Percentiles rank a stretch among this genome's conserved stretches.
Conservation (phyloP, 2,797 vertebrate species). For the Tapirus indicus region DNA sequence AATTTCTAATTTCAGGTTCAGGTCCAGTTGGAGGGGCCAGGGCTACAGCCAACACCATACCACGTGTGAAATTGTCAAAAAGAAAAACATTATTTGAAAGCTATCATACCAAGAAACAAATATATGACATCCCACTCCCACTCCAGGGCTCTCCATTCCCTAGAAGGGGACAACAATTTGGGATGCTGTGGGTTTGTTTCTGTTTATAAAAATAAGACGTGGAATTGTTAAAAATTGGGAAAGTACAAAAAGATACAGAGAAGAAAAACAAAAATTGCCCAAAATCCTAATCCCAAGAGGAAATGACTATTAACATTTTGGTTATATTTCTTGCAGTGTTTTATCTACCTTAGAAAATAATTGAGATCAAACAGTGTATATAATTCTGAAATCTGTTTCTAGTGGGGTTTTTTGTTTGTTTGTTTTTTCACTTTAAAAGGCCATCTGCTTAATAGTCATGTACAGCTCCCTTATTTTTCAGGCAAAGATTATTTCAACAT, state of each 20-base stretch:
- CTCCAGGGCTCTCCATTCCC: neutral
- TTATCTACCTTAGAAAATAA: slow-evolving; percentile 37
- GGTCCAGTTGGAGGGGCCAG: neutral
- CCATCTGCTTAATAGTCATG: slow-evolving; percentile 10
- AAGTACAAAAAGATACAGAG: neutral
- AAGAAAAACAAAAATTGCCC: neutral
- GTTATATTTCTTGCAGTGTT: neutral
- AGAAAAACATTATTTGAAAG: neutral
- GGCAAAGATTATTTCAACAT: slow-evolving; percentile 9
- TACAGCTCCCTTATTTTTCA: neutral
- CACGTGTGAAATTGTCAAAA: neutral
- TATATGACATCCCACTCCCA: neutral
- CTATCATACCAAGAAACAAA: neutral
- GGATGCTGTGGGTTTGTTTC: neutral
- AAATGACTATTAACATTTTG: slow-evolving; percentile 7
- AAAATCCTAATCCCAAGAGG: neutral
- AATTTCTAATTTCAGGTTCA: neutral
- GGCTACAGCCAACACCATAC: neutral
- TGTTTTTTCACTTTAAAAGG: slow-evolving; percentile 43
- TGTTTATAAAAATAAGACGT: slow-evolving; percentile 42
- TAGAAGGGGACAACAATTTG: neutral
- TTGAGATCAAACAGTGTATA: neutral
- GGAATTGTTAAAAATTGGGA: neutral
- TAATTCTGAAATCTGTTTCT: slow-evolving; percentile 4
- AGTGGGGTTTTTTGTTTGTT: neutral